Conservation (phyloP, 2,888 invertebrate genomes). For the Unio delphinus region DNA sequence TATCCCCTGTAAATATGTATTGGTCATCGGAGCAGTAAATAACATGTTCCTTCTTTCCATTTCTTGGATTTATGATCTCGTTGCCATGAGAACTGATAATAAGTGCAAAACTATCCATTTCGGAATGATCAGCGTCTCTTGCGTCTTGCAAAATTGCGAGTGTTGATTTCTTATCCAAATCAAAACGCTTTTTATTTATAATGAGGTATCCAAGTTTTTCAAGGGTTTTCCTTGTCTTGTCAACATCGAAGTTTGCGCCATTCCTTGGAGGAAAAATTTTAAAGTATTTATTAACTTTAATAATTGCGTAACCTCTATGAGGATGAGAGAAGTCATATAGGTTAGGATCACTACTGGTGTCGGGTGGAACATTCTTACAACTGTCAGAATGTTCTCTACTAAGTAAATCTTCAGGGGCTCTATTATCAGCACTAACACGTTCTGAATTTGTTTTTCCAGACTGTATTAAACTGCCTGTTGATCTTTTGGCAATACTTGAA, state of each 20-base stretch:
- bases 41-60: slow-evolving; percentile 25
- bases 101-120: slow-evolving; percentile 28
- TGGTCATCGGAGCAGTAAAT: slow-evolving; percentile 30
- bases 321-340: slow-evolving; percentile 22
- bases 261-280: slow-evolving; percentile 10
- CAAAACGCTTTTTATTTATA: slow-evolving; percentile 7
- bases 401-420: no score
- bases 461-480: no score
- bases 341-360: neutral
- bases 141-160: slow-evolving; percentile 13
- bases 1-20: slow-evolving; percentile 26
- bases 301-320: slow-evolving; percentile 22
- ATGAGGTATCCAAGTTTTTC: slow-evolving; percentile 28
- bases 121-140: slow-evolving; percentile 17
- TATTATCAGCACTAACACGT: no score
- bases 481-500: no score
- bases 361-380: no score
- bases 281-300: slow-evolving; percentile 27
- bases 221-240: slow-evolving; percentile 19
- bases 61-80: slow-evolving; percentile 15
- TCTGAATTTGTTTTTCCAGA: no score
- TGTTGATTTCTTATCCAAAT: slow-evolving; percentile 20
- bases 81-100: slow-evolving; percentile 31
- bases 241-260: slow-evolving; percentile 24
- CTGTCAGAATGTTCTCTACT: no score